Evolutionary conservation across 1,140 invertebrate genomes (phyloP), one percentile per base, ranked within the genome.

Genomic region (Penaeus vannamei): DNA sequence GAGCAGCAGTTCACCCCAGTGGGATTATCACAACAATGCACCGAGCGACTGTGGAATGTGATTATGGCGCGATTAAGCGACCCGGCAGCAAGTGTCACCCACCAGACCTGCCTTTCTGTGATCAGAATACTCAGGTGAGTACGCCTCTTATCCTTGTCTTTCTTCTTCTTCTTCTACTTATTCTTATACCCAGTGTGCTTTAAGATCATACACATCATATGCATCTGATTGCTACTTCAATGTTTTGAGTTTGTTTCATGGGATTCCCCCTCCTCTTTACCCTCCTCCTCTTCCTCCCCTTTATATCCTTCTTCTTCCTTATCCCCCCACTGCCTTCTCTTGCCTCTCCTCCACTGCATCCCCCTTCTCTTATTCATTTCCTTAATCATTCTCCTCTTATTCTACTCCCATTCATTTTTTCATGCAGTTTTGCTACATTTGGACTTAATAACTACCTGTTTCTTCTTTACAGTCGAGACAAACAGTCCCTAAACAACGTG

Each of bases 401-500:
- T 53, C 53, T 17, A 14, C 53, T 17, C 19, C 66, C n/a, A 17
- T 32, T 72, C 5, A 12, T 8, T 20, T 72, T 26, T 72, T 26
- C 20, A 72, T 26, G 66, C 20, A 77, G 29, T 72, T 59, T 59
- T 29, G 26, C 19, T 26, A 32, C 26, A 20, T 59, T 89, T 17
- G 32, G 17, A 32, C 22, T 59, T 62, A 32, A 10, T 72, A 22
- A 20, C 42, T 17, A 8, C 53, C 53, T 53, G 53, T 61, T 76
- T 87, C 86, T 81, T 87, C 89, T 69, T 89, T 93, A 92, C 91
- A 97, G 96, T 91, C 95, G 97, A 61, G 97, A 97, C 90, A 96
- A 97, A 93, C 94, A 93, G 62, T 94, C 95, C 85, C 93, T 97
- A n/a, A 94, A 96, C 91, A 94, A 95, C 91, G 92, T 97, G 61